These are phyloP conservation scores for Ochotona curzoniae DNA, from an alignment of 2,113 vertebrate genomes.

Conservation along the genomic window DNA sequence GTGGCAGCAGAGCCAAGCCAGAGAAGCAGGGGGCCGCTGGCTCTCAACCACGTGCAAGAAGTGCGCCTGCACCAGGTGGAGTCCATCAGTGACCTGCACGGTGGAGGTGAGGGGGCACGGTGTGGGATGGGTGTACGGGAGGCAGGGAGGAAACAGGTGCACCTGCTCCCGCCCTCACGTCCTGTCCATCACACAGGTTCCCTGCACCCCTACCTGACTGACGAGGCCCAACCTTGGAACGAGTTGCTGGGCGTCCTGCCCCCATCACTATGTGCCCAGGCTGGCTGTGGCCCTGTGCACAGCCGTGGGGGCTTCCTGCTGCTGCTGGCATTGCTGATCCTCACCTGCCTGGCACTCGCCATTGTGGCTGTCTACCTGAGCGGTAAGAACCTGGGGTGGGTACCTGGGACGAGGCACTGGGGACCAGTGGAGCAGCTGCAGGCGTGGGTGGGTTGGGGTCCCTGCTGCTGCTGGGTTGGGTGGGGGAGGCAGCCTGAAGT, in stretches of 20 bases:
- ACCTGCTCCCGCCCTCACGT: background rate
- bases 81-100: constrained; percentile 95
- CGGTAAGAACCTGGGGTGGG: constrained; percentile 69
- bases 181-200: background rate
- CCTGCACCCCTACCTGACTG: background rate
- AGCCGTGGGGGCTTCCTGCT: constrained; percentile 85
- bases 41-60: constrained; percentile 80
- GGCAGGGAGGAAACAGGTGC: background rate
- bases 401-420: background rate
- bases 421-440: background rate
- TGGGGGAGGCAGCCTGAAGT: accelerated
- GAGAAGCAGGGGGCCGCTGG: background rate
- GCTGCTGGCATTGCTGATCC: constrained; percentile 85
- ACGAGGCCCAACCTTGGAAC: background rate
- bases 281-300: constrained; percentile 63
- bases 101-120: constrained; percentile 50
- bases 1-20: constrained; percentile 8
- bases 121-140: accelerated
- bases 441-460: no score
- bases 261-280: constrained; percentile 73
- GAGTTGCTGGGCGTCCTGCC: constrained; percentile 71
- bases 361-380: constrained; percentile 87
- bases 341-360: constrained; percentile 86
- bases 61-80: constrained; percentile 92
- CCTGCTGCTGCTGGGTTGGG: background rate